Percentiles rank a stretch among this genome's conserved stretches.
Evolutionary conservation across 2,888 invertebrate genomes (phyloP).

Genomic region (Hofmannophila pseudospretella): DNA sequence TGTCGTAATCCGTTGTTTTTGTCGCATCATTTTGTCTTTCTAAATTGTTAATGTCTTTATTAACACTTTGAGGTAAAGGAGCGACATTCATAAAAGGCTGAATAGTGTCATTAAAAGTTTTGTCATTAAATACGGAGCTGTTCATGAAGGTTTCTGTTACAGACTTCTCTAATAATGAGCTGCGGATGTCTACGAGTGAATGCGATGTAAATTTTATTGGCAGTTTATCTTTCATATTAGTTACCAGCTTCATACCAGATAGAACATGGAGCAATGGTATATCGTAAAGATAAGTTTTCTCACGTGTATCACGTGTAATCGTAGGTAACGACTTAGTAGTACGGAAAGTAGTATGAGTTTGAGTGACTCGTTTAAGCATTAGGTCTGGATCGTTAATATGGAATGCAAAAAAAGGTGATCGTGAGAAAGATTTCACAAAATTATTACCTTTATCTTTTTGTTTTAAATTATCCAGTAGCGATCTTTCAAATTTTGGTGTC

Average conservation of each 20-base stretch:
- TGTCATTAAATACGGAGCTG: neutral
- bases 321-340: neutral
- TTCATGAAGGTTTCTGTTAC: neutral
- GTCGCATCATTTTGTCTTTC: slow-evolving; percentile 9
- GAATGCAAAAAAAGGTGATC: slow-evolving; percentile 28
- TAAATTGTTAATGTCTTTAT: slow-evolving; percentile 3
- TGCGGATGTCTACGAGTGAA: too few species aligned
- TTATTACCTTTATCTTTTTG: too few species aligned
- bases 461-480: neutral
- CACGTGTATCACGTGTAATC: neutral
- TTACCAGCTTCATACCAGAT: too few species aligned
- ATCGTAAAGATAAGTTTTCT: neutral
- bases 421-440: slow-evolving; percentile 13
- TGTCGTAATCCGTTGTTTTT: slow-evolving; percentile 36
- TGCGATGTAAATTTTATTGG: too few species aligned
- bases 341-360: neutral
- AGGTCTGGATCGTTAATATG: slow-evolving; percentile 22
- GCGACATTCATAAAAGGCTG: too few species aligned
- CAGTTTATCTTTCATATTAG: too few species aligned
- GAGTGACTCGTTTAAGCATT: slow-evolving; percentile 1
- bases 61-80: neutral
- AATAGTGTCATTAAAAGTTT: neutral
- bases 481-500: slow-evolving; percentile 3
- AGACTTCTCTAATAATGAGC: neutral
- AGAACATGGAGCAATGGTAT: neutral